These are phyloP conservation scores for Venustoraphidia nigricollis DNA, from an alignment of 2,888 invertebrate genomes.

Conservation along the genomic window DNA sequence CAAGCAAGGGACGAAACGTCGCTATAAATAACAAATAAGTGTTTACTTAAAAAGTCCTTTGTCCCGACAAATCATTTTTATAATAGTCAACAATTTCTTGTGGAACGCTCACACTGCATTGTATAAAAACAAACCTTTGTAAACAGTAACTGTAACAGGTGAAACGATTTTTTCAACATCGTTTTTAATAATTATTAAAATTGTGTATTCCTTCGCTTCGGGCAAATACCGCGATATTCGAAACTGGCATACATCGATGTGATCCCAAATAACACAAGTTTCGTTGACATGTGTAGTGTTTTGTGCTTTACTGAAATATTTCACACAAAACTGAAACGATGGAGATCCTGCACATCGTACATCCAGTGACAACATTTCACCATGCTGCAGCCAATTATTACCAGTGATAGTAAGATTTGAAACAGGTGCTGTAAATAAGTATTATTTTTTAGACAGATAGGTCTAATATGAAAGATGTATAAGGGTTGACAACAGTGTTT, in stretches of 20 bases:
- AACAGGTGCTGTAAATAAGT: conserved; percentile 47
- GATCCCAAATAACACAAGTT: conserved; percentile 35
- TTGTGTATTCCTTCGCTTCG: conserved; percentile 53
- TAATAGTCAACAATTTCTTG: too few species aligned
- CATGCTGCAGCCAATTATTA: conserved; percentile 69
- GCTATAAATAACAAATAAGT: too few species aligned
- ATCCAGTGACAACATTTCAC: conserved; percentile 55
- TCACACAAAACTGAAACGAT: conserved; percentile 54
- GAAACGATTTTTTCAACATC: conserved; percentile 53
- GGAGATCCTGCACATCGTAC: conserved; percentile 61
- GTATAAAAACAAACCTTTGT: conserved; percentile 47
- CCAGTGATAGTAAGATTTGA: conserved; percentile 53
- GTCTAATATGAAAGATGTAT: not conserved
- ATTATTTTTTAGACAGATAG: not conserved
- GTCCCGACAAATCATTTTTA: too few species aligned
- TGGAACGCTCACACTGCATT: too few species aligned
- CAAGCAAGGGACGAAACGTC: too few species aligned
- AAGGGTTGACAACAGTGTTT: too few species aligned
- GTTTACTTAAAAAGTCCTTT: too few species aligned
- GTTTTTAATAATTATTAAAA: conserved; percentile 65
- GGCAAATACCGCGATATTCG: conserved; percentile 51
- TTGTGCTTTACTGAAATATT: conserved; percentile 39
- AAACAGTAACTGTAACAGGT: conserved; percentile 63
- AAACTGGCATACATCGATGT: conserved; percentile 40
- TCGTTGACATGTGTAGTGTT: conserved; percentile 66